These are phyloP conservation scores for Gymnobelideus leadbeateri DNA, from an alignment of 2,113 vertebrate species.

Conservation along the genomic window DNA sequence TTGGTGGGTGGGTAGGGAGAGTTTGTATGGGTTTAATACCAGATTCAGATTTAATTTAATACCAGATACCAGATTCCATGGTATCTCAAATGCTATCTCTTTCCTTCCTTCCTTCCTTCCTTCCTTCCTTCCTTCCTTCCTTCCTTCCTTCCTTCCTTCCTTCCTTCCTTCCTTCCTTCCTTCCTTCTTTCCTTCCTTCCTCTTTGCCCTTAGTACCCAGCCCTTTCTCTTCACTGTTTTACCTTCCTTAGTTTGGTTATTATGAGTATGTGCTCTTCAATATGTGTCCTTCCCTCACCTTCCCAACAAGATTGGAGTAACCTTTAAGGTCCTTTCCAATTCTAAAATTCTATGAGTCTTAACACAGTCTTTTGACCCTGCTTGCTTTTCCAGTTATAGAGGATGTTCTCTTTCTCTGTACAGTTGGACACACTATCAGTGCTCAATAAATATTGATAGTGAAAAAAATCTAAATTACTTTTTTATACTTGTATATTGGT, in stretches of 20 bases:
- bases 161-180: too few species aligned
- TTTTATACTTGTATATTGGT: background rate
- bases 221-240: background rate
- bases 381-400: background rate
- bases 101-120: background rate
- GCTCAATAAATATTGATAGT: conserved; percentile 8
- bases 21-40: too few species aligned
- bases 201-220: background rate
- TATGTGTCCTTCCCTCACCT: background rate
- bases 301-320: background rate
- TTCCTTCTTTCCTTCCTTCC: background rate
- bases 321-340: background rate
- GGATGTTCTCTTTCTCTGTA: background rate
- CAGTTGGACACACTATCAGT: background rate
- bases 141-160: background rate
- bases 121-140: too few species aligned
- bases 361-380: background rate
- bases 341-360: background rate
- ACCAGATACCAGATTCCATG: background rate
- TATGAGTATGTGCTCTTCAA: background rate
- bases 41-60: too few species aligned
- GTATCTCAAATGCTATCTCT: background rate
- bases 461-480: background rate
- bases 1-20: too few species aligned
- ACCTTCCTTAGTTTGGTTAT: background rate